These are phyloP conservation scores for Peromyscus aztecus DNA, from an alignment of 2,797 vertebrate species.

Conservation along the genomic window DNA sequence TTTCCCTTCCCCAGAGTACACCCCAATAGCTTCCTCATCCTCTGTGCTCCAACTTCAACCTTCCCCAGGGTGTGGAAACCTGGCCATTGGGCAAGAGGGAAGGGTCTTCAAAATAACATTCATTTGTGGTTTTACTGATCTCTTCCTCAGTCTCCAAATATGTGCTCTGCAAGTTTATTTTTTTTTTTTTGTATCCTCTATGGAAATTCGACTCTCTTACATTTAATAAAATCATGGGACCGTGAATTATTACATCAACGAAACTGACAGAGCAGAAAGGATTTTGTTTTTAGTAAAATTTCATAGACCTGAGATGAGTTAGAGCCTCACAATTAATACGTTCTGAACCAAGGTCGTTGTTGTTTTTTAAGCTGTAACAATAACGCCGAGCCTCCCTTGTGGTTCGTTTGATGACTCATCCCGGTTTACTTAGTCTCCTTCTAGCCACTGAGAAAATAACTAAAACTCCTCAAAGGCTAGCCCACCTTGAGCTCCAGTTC, in stretches of 20 bases:
- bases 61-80: neutral
- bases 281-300: slow-evolving; percentile 41
- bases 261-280: neutral
- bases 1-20: neutral
- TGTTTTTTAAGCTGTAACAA: slow-evolving; percentile 72
- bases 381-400: slow-evolving; percentile 76
- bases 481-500: slow-evolving; percentile 79
- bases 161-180: neutral
- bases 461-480: slow-evolving; percentile 72
- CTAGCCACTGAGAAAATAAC: slow-evolving; percentile 76
- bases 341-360: slow-evolving; percentile 72
- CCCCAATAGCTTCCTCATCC: neutral
- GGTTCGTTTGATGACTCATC: slow-evolving; percentile 77
- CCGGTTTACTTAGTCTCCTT: slow-evolving; percentile 81
- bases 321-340: slow-evolving; percentile 66
- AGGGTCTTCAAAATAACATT: neutral
- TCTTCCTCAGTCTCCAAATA: neutral
- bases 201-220: neutral
- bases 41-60: fast-evolving
- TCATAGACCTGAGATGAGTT: neutral
- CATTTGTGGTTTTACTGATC: neutral
- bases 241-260: slow-evolving; percentile 59
- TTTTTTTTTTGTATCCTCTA: neutral
- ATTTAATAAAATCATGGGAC: slow-evolving; percentile 47
- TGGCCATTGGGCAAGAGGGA: neutral